Conservation (phyloP, 2,797 vertebrate genomes). For the Benthosema pterotum region DNA sequence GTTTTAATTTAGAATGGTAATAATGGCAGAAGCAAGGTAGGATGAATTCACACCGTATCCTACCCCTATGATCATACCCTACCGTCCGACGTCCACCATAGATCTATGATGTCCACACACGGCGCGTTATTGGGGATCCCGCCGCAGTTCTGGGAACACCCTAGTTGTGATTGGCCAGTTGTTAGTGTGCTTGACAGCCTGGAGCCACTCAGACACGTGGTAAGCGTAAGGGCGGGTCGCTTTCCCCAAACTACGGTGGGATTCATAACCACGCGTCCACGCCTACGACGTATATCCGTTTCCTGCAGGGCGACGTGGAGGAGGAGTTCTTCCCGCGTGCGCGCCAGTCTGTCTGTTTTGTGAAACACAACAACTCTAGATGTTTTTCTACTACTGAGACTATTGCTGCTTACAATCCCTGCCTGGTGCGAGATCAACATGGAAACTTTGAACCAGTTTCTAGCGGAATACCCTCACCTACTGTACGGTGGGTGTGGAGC, state of each 20-base stretch:
- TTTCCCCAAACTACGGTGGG: no score
- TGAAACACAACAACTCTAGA: neutral
- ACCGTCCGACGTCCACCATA: no score
- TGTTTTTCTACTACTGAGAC: neutral
- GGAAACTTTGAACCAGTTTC: slow-evolving; percentile 79
- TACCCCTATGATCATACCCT: no score
- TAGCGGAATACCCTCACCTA: slow-evolving; percentile 78
- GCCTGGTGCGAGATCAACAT: slow-evolving; percentile 60
- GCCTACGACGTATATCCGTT: slow-evolving; percentile 49
- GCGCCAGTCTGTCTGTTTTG: slow-evolving; percentile 27
- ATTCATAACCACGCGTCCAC: slow-evolving; percentile 9
- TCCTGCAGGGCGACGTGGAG: slow-evolving; percentile 57
- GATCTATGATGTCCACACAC: no score
- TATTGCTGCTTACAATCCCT: fast-evolving
- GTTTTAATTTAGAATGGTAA: neutral
- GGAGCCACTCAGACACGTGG: no score
- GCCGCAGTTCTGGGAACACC: no score
- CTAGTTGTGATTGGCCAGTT: no score
- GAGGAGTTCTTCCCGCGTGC: slow-evolving; percentile 50
- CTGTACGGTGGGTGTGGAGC: slow-evolving; percentile 86
- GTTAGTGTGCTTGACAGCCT: no score
- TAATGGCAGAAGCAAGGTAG: fast-evolving
- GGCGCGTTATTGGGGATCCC: no score
- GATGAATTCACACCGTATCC: neutral
- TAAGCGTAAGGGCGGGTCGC: no score